Evolutionary conservation across 1,140 invertebrate species (phyloP).

Genomic region (Leucophenga varia): DNA sequence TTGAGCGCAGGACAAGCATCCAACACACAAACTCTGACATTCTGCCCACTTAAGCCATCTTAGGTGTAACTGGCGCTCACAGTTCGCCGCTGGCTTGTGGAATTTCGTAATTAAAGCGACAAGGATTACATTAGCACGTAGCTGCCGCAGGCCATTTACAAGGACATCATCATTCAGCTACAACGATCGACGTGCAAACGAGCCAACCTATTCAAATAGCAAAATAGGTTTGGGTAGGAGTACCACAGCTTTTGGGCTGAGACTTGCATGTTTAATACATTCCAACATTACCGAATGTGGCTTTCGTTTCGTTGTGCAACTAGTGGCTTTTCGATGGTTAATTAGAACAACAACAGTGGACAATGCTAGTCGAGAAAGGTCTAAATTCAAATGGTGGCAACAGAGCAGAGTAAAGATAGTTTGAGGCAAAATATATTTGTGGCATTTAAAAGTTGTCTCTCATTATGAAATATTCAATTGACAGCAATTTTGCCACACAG

Average conservation of each 20-base stretch:
- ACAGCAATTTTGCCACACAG: constrained; percentile 30
- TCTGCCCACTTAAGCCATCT: too few relatives aligned
- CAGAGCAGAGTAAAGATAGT: constrained; percentile 5
- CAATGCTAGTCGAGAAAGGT: constrained; percentile 1
- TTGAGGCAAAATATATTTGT: neutral
- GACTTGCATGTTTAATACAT: too few relatives aligned
- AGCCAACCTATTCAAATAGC: too few relatives aligned
- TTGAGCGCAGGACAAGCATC: too few relatives aligned
- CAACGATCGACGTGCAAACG: neutral
- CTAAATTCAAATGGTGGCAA: constrained; percentile 2
- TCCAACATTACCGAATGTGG: too few relatives aligned
- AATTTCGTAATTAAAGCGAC: constrained; percentile 48
- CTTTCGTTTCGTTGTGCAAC: too few relatives aligned
- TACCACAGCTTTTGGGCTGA: constrained; percentile 2
- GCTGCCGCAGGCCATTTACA: constrained; percentile 9
- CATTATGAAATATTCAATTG: constrained; percentile 34
- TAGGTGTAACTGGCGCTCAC: neutral
- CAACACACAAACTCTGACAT: too few relatives aligned
- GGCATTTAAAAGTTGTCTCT: constrained; percentile 25
- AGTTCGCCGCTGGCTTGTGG: constrained; percentile 22
- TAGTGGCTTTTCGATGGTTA: constrained; percentile 39
- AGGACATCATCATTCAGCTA: neutral
- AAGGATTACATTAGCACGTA: constrained; percentile 47
- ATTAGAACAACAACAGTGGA: constrained; percentile 28
- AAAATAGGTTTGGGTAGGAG: too few relatives aligned